Conservation (phyloP, 1,140 invertebrate species). For the Ptiloglossa arizonensis region DNA sequence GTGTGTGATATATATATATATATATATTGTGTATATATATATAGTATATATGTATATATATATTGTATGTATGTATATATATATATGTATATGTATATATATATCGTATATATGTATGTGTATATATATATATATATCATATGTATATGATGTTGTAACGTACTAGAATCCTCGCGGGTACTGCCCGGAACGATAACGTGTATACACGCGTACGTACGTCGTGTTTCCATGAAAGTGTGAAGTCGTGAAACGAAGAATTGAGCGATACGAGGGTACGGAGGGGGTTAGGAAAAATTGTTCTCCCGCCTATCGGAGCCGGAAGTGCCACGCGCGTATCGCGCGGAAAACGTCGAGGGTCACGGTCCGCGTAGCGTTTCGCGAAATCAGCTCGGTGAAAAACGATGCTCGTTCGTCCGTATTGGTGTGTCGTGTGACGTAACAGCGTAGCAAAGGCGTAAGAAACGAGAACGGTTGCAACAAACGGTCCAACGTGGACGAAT, state of each 20-base stretch:
- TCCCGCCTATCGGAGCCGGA: too few species aligned
- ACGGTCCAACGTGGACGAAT: too few species aligned
- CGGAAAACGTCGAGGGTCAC: neutral
- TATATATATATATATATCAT: conserved; percentile 39
- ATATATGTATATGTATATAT: conserved; percentile 17
- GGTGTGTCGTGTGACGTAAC: too few species aligned
- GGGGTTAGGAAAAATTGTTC: too few species aligned
- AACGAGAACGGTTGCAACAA: too few species aligned
- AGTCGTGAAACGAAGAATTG: too few species aligned
- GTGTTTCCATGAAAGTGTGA: too few species aligned
- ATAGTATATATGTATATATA: conserved; percentile 54
- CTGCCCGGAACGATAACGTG: conserved; percentile 61
- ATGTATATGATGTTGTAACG: conserved; percentile 72
- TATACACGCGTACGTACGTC: conserved; percentile 72
- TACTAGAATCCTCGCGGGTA: conserved; percentile 71
- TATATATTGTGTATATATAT: conserved; percentile 46
- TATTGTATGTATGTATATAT: conserved; percentile 60
- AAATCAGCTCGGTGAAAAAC: too few species aligned
- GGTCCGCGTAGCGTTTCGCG: too few species aligned
- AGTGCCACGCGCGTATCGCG: too few species aligned
- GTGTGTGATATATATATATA: conserved; percentile 66
- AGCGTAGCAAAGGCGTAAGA: conserved; percentile 6
- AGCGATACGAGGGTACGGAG: too few species aligned
- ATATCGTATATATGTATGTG: neutral
- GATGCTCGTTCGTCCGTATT: too few species aligned